phyloP scores from a whole-genome alignment of 2,113 vertebrate genomes.

The Crotalus helleri region DNA sequence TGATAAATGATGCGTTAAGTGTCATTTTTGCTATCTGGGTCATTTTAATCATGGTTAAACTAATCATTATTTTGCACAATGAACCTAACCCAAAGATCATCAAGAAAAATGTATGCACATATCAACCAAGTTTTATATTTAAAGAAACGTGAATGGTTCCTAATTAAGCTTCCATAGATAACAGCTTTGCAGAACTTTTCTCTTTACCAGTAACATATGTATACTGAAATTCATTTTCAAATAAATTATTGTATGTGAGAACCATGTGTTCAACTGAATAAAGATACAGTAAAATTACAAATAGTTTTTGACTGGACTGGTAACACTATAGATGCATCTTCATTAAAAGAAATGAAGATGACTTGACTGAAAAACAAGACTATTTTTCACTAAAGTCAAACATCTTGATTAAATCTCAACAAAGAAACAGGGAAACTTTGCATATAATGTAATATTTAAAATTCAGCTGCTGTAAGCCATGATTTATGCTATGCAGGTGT shows the following conservation, averaged over 20 bases:
- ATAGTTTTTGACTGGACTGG: slow-evolving; percentile 32
- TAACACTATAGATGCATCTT: slow-evolving; percentile 5
- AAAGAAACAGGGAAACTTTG: slow-evolving; percentile 54
- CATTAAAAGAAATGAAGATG: slow-evolving; percentile 33
- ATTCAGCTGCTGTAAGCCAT: slow-evolving; percentile 51
- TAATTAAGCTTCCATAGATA: neutral
- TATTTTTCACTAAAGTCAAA: slow-evolving; percentile 43
- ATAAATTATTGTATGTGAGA: slow-evolving; percentile 41
- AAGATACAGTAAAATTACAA: slow-evolving; percentile 43
- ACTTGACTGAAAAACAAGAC: slow-evolving; percentile 30
- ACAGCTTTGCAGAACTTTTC: neutral
- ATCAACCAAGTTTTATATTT: neutral
- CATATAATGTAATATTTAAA: slow-evolving; percentile 50
- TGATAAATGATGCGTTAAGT: neutral
- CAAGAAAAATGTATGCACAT: neutral
- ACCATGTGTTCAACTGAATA: slow-evolving; percentile 24
- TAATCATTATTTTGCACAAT: neutral
- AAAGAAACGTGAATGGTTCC: neutral
- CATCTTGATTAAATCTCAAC: slow-evolving; percentile 32
- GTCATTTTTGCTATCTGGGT: neutral
- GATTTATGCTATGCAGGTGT: slow-evolving; percentile 65
- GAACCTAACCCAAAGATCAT: neutral
- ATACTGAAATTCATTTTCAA: slow-evolving; percentile 22
- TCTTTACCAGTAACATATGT: neutral
- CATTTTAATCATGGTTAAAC: neutral